Evolutionary conservation across 1,140 invertebrate species (phyloP).

Genomic region (Pomacea maculata): DNA sequence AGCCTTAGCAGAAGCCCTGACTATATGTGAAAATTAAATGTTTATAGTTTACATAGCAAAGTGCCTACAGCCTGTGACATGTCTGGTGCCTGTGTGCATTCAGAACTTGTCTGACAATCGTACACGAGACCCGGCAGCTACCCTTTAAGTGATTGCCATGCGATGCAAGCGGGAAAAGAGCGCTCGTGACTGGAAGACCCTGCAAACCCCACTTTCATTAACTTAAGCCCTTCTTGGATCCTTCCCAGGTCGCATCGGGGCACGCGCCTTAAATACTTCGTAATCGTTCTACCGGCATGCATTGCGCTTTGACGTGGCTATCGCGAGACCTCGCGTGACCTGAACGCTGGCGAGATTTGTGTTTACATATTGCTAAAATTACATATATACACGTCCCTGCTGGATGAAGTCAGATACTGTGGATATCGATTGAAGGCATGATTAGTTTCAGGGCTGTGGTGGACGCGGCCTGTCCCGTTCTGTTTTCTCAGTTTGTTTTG

Average conservation of each 20-base stretch:
- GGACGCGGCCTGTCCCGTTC: too few relatives aligned
- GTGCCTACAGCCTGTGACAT: too few relatives aligned
- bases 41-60: too few relatives aligned
- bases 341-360: not conserved
- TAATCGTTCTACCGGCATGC: constrained; percentile 1
- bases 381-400: constrained; percentile 2
- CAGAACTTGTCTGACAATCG: too few relatives aligned
- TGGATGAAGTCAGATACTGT: not conserved
- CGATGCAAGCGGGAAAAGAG: not conserved
- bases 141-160: too few relatives aligned
- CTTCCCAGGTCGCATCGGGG: constrained; percentile 1
- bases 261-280: constrained; percentile 1
- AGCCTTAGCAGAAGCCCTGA: too few relatives aligned
- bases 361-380: constrained; percentile 12
- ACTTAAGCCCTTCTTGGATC: constrained; percentile 2
- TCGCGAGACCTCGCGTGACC: constrained; percentile 2
- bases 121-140: too few relatives aligned
- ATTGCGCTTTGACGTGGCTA: not conserved
- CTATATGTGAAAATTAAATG: too few relatives aligned
- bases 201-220: constrained; percentile 11
- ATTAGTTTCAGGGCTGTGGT: too few relatives aligned
- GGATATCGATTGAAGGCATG: too few relatives aligned
- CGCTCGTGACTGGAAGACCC: not conserved
- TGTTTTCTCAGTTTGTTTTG: too few relatives aligned
- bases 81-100: too few relatives aligned